These are phyloP conservation scores for Acrocephalus arundinaceus DNA, from an alignment of 2,113 vertebrate species.

Conservation along the genomic window DNA sequence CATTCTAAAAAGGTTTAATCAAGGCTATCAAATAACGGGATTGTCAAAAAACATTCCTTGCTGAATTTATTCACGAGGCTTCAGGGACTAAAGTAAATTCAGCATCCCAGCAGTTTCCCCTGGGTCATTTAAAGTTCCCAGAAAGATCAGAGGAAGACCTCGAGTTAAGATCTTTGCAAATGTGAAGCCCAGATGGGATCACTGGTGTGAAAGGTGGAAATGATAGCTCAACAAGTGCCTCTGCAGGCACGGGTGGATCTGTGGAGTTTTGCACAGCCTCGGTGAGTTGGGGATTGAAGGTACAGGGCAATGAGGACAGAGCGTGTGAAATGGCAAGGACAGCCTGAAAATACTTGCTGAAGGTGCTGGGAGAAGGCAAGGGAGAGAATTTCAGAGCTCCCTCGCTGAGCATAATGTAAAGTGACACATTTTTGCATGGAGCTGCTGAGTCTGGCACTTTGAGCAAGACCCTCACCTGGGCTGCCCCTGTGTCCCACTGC, in stretches of 20 bases:
- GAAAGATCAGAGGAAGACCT: not conserved
- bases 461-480: not conserved
- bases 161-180: not conserved
- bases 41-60: not conserved
- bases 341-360: not conserved
- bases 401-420: not conserved
- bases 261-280: accelerated
- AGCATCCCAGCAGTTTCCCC: not conserved
- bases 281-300: not conserved
- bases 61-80: conserved; percentile 19
- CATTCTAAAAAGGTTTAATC: conserved; percentile 57
- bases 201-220: not conserved
- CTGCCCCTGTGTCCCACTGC: not conserved
- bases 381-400: not conserved
- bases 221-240: not conserved
- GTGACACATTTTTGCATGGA: accelerated
- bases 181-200: not conserved
- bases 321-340: not conserved
- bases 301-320: not conserved
- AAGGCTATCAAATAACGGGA: conserved; percentile 49
- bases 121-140: not conserved
- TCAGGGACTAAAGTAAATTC: not conserved
- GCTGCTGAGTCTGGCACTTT: not conserved
- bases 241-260: accelerated
- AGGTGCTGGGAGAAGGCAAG: not conserved